phyloP scores from a whole-genome alignment of 2,888 invertebrate species.

The Drosophila nigritarsus region DNA sequence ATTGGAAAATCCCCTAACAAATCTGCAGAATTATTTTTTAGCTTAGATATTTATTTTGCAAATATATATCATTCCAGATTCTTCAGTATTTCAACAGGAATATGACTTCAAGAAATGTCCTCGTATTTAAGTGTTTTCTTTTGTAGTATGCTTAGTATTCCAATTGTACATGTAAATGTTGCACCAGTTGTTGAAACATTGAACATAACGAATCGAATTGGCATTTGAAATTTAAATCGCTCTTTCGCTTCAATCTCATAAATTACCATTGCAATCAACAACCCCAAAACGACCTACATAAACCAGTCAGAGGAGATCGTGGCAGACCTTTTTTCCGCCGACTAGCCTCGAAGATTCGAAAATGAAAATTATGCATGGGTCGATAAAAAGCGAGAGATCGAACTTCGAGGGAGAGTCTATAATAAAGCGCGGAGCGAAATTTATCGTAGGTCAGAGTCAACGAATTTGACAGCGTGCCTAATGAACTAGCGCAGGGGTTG shows the following conservation, averaged over 20 bases:
- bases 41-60: neutral
- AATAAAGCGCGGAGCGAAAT: slow-evolving; percentile 70
- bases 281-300: slow-evolving; percentile 58
- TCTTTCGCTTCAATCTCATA: slow-evolving; percentile 36
- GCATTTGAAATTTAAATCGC: slow-evolving; percentile 58
- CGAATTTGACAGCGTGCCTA: slow-evolving; percentile 54
- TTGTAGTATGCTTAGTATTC: neutral
- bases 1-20: neutral
- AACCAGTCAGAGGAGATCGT: slow-evolving; percentile 15
- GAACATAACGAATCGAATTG: slow-evolving; percentile 38
- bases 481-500: slow-evolving; percentile 22
- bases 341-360: slow-evolving; percentile 19
- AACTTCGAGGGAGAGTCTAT: slow-evolving; percentile 45
- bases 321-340: slow-evolving; percentile 34
- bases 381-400: slow-evolving; percentile 40
- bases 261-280: slow-evolving; percentile 50
- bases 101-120: neutral
- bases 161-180: slow-evolving; percentile 26
- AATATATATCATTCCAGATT: neutral
- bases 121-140: neutral
- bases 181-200: slow-evolving; percentile 17
- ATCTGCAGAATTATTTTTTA: neutral
- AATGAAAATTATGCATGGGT: slow-evolving; percentile 64
- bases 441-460: slow-evolving; percentile 72
- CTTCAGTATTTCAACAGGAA: neutral